These are phyloP conservation scores for Tachina fera DNA, from an alignment of 2,888 invertebrate genomes.

Conservation along the genomic window DNA sequence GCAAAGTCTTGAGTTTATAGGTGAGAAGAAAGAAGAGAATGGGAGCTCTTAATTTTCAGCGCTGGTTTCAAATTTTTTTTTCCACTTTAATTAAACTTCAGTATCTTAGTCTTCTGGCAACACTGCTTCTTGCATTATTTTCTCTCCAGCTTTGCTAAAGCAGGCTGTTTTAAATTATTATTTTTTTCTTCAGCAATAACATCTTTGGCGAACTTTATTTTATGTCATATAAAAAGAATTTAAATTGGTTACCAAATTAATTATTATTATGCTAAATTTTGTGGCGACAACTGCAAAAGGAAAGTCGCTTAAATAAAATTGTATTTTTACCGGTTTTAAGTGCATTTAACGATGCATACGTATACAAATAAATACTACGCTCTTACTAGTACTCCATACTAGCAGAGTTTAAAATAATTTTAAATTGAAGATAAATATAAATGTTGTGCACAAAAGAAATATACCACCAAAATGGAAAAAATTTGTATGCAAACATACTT, in stretches of 20 bases:
- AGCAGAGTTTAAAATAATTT: neutral
- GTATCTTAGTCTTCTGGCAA: neutral
- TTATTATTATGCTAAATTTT: conserved; percentile 7
- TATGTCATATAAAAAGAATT: conserved; percentile 36
- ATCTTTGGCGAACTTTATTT: neutral
- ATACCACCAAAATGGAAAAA: no score
- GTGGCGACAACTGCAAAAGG: conserved; percentile 26
- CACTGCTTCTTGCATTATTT: neutral
- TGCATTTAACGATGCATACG: conserved; percentile 23
- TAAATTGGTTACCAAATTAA: conserved; percentile 22
- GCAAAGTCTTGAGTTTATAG: no score
- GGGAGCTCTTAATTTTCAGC: no score
- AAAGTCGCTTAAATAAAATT: conserved; percentile 2
- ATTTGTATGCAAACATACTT: no score
- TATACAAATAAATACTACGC: neutral
- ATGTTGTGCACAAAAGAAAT: neutral
- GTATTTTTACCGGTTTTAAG: conserved; percentile 45
- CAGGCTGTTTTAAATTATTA: conserved; percentile 22
- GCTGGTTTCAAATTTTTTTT: no score
- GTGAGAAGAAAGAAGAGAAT: no score
- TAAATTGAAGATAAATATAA: conserved; percentile 1
- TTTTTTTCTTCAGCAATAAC: neutral
- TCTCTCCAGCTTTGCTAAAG: conserved; percentile 25
- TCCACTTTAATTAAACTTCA: no score
- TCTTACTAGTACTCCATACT: neutral